Evolutionary conservation across 2,113 vertebrate genomes (phyloP).

Genomic region (Ailurus styani): DNA sequence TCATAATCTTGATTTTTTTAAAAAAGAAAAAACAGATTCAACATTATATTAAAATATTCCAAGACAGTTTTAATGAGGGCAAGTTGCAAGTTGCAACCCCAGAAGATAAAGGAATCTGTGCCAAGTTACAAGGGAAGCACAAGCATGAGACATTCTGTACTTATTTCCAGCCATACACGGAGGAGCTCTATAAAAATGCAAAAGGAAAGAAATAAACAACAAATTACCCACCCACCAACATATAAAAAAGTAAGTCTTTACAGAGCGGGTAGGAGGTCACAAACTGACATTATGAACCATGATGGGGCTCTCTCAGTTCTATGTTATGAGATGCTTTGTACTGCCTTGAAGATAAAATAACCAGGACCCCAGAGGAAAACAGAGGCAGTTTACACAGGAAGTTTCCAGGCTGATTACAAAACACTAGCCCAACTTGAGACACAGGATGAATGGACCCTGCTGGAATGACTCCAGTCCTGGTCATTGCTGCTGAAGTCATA

Average conservation of each 20-base stretch:
- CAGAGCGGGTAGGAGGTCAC: background rate
- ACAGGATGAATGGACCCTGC: background rate
- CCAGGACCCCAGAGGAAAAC: background rate
- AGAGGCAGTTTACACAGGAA: background rate
- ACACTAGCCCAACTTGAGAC: background rate
- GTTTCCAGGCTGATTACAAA: background rate
- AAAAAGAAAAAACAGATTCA: background rate
- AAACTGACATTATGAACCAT: background rate
- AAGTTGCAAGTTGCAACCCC: background rate
- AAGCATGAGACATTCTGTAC: background rate
- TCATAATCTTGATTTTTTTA: background rate
- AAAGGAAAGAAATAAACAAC: background rate
- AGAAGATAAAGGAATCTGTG: background rate
- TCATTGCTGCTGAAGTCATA: background rate
- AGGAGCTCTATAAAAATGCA: background rate
- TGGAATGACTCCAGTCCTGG: background rate
- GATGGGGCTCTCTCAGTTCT: background rate
- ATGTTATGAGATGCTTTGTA: background rate
- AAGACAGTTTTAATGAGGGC: background rate
- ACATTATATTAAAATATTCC: constrained; percentile 7
- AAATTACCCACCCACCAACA: background rate
- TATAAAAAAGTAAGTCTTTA: background rate
- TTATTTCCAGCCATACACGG: background rate
- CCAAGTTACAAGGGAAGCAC: background rate
- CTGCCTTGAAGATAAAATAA: background rate